phyloP scores from a whole-genome alignment of 1,140 invertebrate species.

The Apis mellifera region Amel_HAv3.1 CM009936.2:6833501-6834000 shows the following conservation, averaged over 20 bases:
- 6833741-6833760: conserved; percentile 12
- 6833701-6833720: too few relatives aligned
- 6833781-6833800: conserved; percentile 59
- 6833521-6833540: conserved; percentile 40
- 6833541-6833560: background rate
- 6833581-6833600: background rate
- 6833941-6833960: background rate
- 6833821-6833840: conserved; percentile 51
- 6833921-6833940: conserved; percentile 15
- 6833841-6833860: conserved; percentile 24
- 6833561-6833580: too few relatives aligned
- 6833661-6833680: too few relatives aligned
- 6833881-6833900: conserved; percentile 33
- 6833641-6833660: too few relatives aligned
- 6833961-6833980: background rate
- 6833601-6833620: too few relatives aligned
- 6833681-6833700: too few relatives aligned
- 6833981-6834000: background rate
- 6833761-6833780: conserved; percentile 15
- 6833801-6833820: conserved; percentile 59
- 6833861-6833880: conserved; percentile 9
- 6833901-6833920: background rate
- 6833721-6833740: too few relatives aligned
- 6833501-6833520: conserved; percentile 40
- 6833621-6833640: too few relatives aligned